phyloP scores from a whole-genome alignment of 2,797 vertebrate species.

The Rhynchonycteris naso region DNA sequence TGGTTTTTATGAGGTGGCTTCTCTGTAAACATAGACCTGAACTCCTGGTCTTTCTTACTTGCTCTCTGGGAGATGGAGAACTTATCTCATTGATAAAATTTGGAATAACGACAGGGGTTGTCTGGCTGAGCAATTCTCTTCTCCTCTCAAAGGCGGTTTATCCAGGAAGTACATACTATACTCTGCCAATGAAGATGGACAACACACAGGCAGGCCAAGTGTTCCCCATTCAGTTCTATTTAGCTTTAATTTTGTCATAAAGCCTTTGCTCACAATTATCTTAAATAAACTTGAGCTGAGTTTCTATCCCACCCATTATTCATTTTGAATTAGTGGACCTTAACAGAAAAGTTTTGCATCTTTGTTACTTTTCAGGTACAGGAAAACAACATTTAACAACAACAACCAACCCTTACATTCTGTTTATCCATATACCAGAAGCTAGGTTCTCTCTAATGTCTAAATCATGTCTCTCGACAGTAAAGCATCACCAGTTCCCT shows the following conservation, averaged over 20 bases:
- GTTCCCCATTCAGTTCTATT: not conserved
- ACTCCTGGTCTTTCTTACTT: not conserved
- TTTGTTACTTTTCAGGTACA: conserved; percentile 17
- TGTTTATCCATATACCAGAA: not conserved
- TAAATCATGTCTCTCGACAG: not conserved
- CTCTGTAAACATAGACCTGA: conserved; percentile 13
- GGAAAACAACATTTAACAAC: not conserved
- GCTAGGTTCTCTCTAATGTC: not conserved
- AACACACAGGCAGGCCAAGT: not conserved
- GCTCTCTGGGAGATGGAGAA: not conserved
- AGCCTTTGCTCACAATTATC: not conserved
- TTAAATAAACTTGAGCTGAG: not conserved
- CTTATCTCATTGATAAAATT: conserved; percentile 2
- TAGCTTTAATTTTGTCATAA: conserved; percentile 4
- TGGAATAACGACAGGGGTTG: not conserved
- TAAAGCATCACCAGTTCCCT: not conserved
- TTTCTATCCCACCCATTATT: not conserved
- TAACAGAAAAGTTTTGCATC: conserved; percentile 36
- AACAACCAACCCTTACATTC: conserved; percentile 6
- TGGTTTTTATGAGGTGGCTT: not conserved
- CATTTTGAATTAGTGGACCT: not conserved
- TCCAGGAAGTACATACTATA: not conserved
- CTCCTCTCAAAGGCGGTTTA: not conserved
- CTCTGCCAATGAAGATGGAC: not conserved
- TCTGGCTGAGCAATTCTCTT: not conserved